These are phyloP conservation scores for Morus bassanus DNA, from an alignment of 2,797 vertebrate species.

Conservation along the genomic window DNA sequence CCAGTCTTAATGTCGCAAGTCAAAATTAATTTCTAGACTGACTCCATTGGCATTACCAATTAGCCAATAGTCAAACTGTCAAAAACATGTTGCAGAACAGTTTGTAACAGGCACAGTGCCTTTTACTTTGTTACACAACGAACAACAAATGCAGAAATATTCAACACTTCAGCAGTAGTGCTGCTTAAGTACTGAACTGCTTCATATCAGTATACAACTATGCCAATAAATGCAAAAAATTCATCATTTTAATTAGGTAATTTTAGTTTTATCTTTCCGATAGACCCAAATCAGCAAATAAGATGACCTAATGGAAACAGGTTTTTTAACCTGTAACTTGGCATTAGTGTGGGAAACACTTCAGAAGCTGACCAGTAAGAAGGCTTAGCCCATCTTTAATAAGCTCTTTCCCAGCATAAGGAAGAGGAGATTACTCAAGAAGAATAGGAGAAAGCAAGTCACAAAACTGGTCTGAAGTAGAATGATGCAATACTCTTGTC, in stretches of 20 bases:
- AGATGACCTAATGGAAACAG: neutral
- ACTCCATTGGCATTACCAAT: neutral
- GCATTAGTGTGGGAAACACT: neutral
- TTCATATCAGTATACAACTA: neutral
- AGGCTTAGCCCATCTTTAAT: neutral
- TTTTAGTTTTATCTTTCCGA: neutral
- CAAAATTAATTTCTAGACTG: neutral
- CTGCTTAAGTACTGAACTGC: neutral
- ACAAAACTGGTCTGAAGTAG: slow-evolving; percentile 24
- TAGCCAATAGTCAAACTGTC: neutral
- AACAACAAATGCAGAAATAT: neutral
- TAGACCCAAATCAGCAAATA: neutral
- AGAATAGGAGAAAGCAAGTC: neutral
- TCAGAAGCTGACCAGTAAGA: neutral
- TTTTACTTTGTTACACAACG: neutral
- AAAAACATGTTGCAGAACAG: neutral
- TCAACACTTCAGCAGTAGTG: neutral
- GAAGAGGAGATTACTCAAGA: neutral
- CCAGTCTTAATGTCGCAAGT: neutral
- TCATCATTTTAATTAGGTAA: neutral
- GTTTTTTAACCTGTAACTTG: neutral
- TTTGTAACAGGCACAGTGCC: neutral
- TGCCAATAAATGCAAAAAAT: neutral
- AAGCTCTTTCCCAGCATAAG: neutral
- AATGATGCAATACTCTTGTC: slow-evolving; percentile 13